phyloP scores from a whole-genome alignment of 35 echinoderm and acorn worm species.

The Heliocidaris erythrogramma region DNA sequence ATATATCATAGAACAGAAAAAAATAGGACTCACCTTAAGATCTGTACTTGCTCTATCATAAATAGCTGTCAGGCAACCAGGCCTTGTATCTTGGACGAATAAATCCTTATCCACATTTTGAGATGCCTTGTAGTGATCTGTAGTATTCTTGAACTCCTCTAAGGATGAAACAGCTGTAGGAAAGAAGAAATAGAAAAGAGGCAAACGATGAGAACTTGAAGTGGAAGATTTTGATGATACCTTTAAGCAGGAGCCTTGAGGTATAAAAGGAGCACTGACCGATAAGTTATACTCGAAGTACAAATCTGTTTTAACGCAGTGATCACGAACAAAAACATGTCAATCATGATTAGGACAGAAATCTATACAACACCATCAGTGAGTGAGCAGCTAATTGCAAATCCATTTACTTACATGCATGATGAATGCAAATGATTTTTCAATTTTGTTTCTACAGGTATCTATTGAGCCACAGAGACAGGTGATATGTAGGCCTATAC shows the following conservation, averaged over 20 bases:
- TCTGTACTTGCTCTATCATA: slow-evolving; percentile 36
- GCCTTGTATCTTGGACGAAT: slow-evolving; percentile 41
- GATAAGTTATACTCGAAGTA: background rate
- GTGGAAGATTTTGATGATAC: background rate
- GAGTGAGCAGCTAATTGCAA: background rate
- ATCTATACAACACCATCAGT: background rate
- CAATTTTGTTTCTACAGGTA: background rate
- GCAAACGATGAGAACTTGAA: background rate
- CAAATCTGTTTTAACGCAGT: background rate
- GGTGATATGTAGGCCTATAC: background rate
- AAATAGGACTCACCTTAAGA: background rate
- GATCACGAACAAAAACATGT: background rate
- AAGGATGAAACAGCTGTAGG: slow-evolving; percentile 9
- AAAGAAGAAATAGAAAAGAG: background rate
- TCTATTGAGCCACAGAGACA: background rate
- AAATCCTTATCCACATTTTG: slow-evolving; percentile 26
- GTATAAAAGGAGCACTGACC: background rate
- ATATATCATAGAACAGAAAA: too few species aligned
- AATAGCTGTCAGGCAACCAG: background rate
- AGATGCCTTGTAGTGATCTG: slow-evolving; percentile 28
- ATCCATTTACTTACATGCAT: background rate
- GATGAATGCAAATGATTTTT: slow-evolving; percentile 3
- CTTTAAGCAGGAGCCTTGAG: background rate
- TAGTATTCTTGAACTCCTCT: slow-evolving; percentile 29
- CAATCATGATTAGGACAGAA: background rate